phyloP scores from a whole-genome alignment of 2,888 invertebrate species.

The Fissipunctia ypsillon region DNA sequence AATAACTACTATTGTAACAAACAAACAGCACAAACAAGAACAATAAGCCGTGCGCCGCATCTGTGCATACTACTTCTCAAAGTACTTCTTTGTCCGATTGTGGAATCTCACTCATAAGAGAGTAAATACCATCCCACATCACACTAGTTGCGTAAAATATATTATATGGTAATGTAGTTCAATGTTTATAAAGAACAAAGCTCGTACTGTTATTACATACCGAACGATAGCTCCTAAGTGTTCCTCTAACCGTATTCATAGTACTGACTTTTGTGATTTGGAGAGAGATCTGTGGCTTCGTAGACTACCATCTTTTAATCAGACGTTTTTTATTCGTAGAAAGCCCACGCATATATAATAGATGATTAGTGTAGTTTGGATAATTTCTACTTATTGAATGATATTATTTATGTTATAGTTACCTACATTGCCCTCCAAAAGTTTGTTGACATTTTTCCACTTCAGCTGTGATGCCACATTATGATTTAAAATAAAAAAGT shows the following conservation, averaged over 20 bases:
- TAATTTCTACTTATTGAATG: not conserved
- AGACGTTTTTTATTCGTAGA: not conserved
- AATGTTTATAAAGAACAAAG: slow-evolving; percentile 43
- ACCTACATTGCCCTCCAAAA: no score
- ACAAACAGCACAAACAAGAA: no score
- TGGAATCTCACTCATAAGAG: not conserved
- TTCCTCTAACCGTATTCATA: slow-evolving; percentile 44
- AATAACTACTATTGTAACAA: no score
- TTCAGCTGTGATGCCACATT: no score
- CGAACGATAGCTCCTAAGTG: slow-evolving; percentile 33
- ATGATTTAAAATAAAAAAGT: no score
- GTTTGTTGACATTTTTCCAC: no score
- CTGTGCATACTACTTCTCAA: no score
- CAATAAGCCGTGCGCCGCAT: no score
- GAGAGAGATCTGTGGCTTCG: not conserved
- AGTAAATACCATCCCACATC: not conserved
- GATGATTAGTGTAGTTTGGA: not conserved
- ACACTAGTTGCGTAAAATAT: slow-evolving; percentile 12
- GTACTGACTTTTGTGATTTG: not conserved
- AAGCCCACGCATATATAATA: no score
- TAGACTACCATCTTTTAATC: not conserved
- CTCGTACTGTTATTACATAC: slow-evolving; percentile 58
- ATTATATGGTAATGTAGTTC: slow-evolving; percentile 39
- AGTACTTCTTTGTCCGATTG: not conserved
- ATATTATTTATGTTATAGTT: not conserved